Base-by-base conservation (phyloP, 2,888 invertebrate genomes). In the Mythimna lalbum region DNA sequence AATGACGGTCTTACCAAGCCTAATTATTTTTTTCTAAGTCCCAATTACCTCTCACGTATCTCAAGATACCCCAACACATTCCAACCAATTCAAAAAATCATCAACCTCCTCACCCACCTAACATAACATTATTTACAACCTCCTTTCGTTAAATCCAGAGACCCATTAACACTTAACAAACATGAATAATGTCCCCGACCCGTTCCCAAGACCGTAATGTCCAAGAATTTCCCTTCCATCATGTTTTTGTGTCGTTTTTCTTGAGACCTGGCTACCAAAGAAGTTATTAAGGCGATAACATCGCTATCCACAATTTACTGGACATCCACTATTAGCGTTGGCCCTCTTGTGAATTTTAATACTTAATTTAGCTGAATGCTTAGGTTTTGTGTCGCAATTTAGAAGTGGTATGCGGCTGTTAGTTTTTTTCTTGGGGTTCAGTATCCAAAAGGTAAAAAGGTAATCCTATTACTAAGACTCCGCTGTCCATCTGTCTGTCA, bases 201-300 rank as follows among this genome's bases (percentile, higher is more conserved):
- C 74, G 68, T 63, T 49, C 63, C 63, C 75, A 52, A 78, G 64
- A 39, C 47, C 81, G 66, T 76, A 78, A 83, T 73, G 73, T 55
- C 50, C 69, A 73, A 69, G 80, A 82, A 85, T 83, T 69, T 72
- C 73, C 78, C 73, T 76, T 75, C 66, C 81, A 83, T 78, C 80
- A 80, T 77, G 78, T 81, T 77, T 81, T 70, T 73, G 69, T 78
- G 61, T 81, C 78, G 76, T 89, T 90, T 90, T 90, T 89, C 85
- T 80, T 80, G 81, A 82, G 86, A 85, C 73, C 82, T 78, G 80
- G 86, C 89, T 91, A 90, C 92, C 90, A 91, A 94, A 93, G 92
- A 94, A 93, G 93, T 93, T 92, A 93, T 94, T 93, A 94, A 90
- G 77, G 67, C 65, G 94, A 94, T 94, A 93, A 82, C 84, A 94